Conservation (phyloP, 2,113 vertebrate species). For the Isurus oxyrinchus region DNA sequence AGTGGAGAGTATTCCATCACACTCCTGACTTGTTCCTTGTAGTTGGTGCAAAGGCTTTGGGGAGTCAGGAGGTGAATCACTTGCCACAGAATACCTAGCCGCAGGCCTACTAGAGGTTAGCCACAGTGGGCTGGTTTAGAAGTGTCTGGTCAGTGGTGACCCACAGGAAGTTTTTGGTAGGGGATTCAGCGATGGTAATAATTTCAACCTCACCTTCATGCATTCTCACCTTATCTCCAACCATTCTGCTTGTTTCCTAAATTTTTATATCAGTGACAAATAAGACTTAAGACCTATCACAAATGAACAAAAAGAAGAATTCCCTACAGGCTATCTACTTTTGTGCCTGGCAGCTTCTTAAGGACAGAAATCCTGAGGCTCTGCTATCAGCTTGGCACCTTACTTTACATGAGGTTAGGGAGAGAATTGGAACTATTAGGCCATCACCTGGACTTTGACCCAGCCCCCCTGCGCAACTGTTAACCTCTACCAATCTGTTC, state of each 20-base stretch:
- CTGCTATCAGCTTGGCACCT: background rate
- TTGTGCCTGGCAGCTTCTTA: background rate
- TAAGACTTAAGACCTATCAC: background rate
- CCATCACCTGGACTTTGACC: conserved; percentile 11
- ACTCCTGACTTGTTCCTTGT: background rate
- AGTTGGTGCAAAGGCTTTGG: background rate
- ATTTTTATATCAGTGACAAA: background rate
- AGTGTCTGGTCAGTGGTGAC: too few relatives aligned
- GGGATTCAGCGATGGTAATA: background rate
- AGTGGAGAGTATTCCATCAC: background rate
- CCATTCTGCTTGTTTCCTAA: background rate
- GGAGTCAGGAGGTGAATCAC: background rate
- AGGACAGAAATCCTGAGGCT: background rate
- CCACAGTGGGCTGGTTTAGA: background rate
- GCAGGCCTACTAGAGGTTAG: background rate
- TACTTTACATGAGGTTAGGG: background rate
- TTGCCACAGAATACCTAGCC: background rate
- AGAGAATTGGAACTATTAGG: background rate
- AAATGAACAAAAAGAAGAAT: background rate
- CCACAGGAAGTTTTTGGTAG: too few relatives aligned
- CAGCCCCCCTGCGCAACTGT: background rate
- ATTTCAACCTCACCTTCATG: background rate
- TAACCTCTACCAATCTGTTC: background rate
- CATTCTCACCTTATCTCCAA: background rate
- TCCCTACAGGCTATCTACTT: background rate